Conservation (phyloP, 2,113 vertebrate species). For the Platysteira castanea region DNA sequence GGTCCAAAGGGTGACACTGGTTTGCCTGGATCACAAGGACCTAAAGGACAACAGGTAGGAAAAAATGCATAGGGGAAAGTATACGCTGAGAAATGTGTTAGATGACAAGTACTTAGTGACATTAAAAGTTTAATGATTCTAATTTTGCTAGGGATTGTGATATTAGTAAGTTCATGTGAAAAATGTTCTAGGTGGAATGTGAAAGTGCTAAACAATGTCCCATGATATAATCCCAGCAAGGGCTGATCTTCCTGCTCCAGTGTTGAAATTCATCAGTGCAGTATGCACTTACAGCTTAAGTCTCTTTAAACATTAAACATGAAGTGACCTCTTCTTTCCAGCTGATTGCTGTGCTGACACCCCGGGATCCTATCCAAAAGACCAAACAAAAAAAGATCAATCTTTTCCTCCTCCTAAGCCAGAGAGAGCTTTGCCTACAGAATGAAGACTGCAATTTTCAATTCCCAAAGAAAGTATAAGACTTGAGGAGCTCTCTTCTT, state of each 20-base stretch:
- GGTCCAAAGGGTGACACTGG: constrained; percentile 87
- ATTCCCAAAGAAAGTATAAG: background rate
- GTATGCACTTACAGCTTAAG: background rate
- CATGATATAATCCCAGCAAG: background rate
- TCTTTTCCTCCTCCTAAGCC: background rate
- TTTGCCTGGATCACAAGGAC: constrained; percentile 77
- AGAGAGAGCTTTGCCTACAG: background rate
- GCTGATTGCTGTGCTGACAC: background rate
- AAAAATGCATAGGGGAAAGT: background rate
- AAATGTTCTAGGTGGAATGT: background rate
- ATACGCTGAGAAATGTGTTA: background rate
- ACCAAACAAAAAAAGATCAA: background rate
- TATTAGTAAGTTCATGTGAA: background rate
- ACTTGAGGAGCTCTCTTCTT: background rate
- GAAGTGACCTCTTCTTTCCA: background rate
- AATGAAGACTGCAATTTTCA: background rate
- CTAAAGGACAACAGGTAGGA: constrained; percentile 71
- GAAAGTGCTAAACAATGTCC: background rate
- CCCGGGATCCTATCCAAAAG: background rate
- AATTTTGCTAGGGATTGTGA: background rate
- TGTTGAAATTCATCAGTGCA: background rate
- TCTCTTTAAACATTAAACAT: background rate
- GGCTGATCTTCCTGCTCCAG: background rate
- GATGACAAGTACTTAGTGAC: background rate
- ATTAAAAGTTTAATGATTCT: background rate